Base-by-base conservation (phyloP, 2,888 invertebrate species). In the Melieria omissa region DNA sequence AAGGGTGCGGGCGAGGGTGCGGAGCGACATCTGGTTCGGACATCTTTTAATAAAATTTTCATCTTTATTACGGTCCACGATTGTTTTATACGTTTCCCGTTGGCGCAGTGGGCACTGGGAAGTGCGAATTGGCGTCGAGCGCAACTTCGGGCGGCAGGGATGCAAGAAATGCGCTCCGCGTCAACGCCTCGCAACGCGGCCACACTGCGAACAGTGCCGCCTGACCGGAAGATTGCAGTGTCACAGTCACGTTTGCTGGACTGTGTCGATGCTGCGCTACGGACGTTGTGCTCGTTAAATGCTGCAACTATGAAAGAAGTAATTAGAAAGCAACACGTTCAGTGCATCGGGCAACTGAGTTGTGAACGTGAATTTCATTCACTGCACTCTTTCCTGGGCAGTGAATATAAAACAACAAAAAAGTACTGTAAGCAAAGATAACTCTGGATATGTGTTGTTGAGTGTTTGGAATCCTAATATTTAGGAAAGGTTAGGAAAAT, bases 41-140 rank as follows among this genome's bases (percentile, higher is more conserved):
- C 87, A 87, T 86, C 86, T 87, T 87, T 87, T 87, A 87, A 87
- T 87, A 87, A 87, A 87, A 87, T 86, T 86, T 87, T 87, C 87
- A 87, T 87, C 87, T 86, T 86, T 87, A 87, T 87, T 87, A 86
- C 85, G 81, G 83, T 85, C 85, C 83, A 84, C 83, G 83, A 86
- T 85, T 85, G 85, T 86, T 86, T 86, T 86, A 86, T 86, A 81
- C 78, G 79, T 77, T 78, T 73, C 71, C 75, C 65, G 71, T 54
- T 16, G 70, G 67, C 65, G 12, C 12, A 72, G 71, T 72, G 66
- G 66, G 16, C 16, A 16, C 16, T 8, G 46, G 44, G n/a, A 49
- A 45, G 44, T 16, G 58, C 14, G 58, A 45, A 6, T 63, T 16
- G 45, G 47, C 64, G 44, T 44, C 10, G 62, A 16, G 41, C 63